phyloP scores from a whole-genome alignment of 2,797 vertebrate genomes.

The Limosa lapponica region DNA sequence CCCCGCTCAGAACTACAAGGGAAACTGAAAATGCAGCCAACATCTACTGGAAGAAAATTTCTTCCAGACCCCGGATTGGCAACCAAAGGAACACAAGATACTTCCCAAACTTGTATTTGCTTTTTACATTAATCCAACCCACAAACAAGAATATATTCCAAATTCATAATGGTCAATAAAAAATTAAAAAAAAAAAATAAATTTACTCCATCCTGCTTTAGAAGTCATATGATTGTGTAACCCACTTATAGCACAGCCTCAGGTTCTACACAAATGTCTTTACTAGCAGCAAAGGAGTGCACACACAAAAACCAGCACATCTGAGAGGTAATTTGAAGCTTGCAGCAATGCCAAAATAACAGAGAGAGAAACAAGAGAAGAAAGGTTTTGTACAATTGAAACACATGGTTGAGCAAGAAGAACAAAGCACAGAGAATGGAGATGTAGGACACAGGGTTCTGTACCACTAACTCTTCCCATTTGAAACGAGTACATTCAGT shows the following conservation, averaged over 20 bases:
- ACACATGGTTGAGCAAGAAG: neutral
- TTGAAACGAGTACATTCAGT: neutral
- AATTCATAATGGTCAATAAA: neutral
- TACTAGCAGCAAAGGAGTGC: neutral
- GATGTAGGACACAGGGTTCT: neutral
- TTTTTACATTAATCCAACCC: constrained; percentile 21
- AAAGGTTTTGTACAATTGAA: neutral
- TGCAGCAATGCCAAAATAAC: neutral
- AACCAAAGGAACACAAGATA: constrained; percentile 27
- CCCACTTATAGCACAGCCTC: neutral
- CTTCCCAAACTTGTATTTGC: constrained; percentile 16
- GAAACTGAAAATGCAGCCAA: constrained; percentile 35
- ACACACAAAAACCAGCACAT: neutral
- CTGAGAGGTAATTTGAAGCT: neutral
- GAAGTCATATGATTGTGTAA: neutral
- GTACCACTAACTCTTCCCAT: neutral
- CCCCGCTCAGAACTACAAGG: neutral
- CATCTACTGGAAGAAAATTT: constrained; percentile 13
- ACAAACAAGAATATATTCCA: constrained; percentile 15
- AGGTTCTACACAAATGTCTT: neutral
- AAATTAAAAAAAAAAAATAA: neutral
- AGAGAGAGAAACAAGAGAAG: neutral
- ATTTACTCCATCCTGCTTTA: neutral
- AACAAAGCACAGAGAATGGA: neutral
- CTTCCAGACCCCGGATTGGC: constrained; percentile 47